Conservation (phyloP, 1,140 invertebrate species). For the Danaus plexippus region DNA sequence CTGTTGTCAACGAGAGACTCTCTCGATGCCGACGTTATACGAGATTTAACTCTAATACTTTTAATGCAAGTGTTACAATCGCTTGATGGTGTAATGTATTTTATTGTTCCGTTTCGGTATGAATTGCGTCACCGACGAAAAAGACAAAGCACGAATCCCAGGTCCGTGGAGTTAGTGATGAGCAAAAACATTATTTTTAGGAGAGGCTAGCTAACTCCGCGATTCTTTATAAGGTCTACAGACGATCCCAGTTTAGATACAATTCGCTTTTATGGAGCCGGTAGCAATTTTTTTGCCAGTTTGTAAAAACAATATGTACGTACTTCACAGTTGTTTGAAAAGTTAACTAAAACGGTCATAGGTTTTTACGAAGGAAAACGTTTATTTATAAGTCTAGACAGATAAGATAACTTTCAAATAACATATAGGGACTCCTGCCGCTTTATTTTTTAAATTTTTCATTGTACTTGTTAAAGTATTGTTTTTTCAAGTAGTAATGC, state of each 20-base stretch:
- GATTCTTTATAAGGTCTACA: constrained; percentile 42
- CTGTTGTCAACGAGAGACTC: constrained; percentile 70
- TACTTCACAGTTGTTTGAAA: too few relatives aligned
- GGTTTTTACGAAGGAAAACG: too few relatives aligned
- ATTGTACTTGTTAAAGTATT: too few relatives aligned
- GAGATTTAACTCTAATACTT: constrained; percentile 33
- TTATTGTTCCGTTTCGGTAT: constrained; percentile 59
- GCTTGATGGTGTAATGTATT: constrained; percentile 23
- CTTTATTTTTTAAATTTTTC: too few relatives aligned
- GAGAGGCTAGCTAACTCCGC: constrained; percentile 31
- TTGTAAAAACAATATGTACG: constrained; percentile 1
- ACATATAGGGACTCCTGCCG: too few relatives aligned
- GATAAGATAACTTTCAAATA: too few relatives aligned
- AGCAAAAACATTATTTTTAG: constrained; percentile 68
- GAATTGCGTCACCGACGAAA: constrained; percentile 68
- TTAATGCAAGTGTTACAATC: constrained; percentile 30
- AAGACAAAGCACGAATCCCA: constrained; percentile 65
- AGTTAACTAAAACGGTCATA: too few relatives aligned
- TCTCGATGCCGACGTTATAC: constrained; percentile 36
- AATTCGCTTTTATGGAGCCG: constrained; percentile 52
- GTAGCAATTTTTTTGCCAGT: constrained; percentile 31
- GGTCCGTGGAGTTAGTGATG: constrained; percentile 59
- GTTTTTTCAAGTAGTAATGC: too few relatives aligned
- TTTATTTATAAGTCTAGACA: too few relatives aligned
- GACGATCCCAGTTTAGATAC: constrained; percentile 44